Evolutionary conservation across 2,797 vertebrate species (phyloP), one percentile per base, ranked within the genome.

Genomic region (Mastacembelus armatus): DNA sequence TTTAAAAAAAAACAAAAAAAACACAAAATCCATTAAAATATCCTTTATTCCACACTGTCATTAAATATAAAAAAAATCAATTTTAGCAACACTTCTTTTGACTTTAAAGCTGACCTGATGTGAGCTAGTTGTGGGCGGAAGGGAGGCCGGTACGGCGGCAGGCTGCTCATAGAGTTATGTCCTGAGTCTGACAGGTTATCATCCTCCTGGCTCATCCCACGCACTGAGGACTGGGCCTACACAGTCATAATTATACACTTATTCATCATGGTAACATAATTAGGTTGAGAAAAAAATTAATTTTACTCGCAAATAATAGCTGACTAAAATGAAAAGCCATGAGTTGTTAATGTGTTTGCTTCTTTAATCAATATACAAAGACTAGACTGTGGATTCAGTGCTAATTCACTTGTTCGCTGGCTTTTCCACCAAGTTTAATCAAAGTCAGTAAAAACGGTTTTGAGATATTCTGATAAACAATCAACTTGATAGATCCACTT

Each of bases 141-240:
- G 7, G 95, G 95, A 14, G 93, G 93, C 36, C 95, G 91, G 2
- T 97, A 97, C 0, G 96, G 95, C 0, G 95, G 95, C 70, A 96
- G 95, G 58, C 97, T 98, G 90, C 93, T 98, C 87, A 97, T 94
- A 74, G 97, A 98, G 67, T 98, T 97, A 74, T 97, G 94, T 52
- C 96, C 96, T 1, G 96, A 97, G 83, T 97, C 96, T 0, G 68
- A 96, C 85, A 93, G 77, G 71, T 92, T 95, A 59, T 95, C 93
- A 45, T 93, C 40, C 89, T 95, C 92, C 93, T n/a, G 97, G 93
- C 88, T 96, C 78, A 85, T 93, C 91, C 91, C 95, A 88, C 93
- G 0, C 88, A 93, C 78, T 51, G 93, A 90, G 86, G 90, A 79
- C 26, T 83, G 29, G 85, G 77, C 74, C 81, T 92, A 49, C 47